phyloP scores from a whole-genome alignment of 2,888 invertebrate genomes.

The Isotomurus palustris region DNA sequence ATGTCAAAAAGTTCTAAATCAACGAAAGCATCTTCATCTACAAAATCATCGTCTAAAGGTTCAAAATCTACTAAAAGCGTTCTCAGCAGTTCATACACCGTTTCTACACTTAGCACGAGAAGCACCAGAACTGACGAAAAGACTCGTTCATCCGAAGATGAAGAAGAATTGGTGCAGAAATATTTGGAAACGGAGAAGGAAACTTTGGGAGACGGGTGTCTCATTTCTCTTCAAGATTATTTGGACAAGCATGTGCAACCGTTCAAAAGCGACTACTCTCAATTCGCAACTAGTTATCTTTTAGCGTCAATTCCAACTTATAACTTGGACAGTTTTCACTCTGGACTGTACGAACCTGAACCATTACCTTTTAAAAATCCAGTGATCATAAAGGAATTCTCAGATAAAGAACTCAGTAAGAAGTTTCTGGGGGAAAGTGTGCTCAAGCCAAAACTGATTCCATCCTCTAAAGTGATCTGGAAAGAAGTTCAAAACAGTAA shows the following conservation, averaged over 20 bases:
- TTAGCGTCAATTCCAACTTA: slow-evolving; percentile 19
- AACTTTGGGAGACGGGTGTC: too few relatives aligned
- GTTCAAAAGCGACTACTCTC: slow-evolving; percentile 18
- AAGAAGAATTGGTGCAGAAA: too few relatives aligned
- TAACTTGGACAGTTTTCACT: slow-evolving; percentile 21
- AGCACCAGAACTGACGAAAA: too few relatives aligned
- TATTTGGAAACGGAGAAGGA: too few relatives aligned
- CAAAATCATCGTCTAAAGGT: too few relatives aligned
- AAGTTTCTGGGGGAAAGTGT: slow-evolving; percentile 32
- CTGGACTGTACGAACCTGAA: slow-evolving; percentile 21
- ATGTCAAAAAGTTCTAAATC: too few relatives aligned
- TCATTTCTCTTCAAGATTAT: too few relatives aligned
- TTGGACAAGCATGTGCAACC: slow-evolving; percentile 24
- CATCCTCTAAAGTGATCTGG: slow-evolving; percentile 19
- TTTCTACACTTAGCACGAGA: too few relatives aligned
- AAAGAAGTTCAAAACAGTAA: slow-evolving; percentile 18
- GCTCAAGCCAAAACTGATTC: slow-evolving; percentile 23
- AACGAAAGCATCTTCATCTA: too few relatives aligned
- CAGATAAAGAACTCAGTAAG: slow-evolving; percentile 23
- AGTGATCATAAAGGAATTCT: slow-evolving; percentile 21
- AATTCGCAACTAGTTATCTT: slow-evolving; percentile 35
- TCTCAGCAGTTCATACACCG: too few relatives aligned
- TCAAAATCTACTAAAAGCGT: too few relatives aligned
- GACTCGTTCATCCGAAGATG: too few relatives aligned
- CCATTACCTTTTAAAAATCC: slow-evolving; percentile 24